These are phyloP conservation scores for Capitulum mitella DNA, from an alignment of 2,888 invertebrate species.

Conservation along the genomic window DNA sequence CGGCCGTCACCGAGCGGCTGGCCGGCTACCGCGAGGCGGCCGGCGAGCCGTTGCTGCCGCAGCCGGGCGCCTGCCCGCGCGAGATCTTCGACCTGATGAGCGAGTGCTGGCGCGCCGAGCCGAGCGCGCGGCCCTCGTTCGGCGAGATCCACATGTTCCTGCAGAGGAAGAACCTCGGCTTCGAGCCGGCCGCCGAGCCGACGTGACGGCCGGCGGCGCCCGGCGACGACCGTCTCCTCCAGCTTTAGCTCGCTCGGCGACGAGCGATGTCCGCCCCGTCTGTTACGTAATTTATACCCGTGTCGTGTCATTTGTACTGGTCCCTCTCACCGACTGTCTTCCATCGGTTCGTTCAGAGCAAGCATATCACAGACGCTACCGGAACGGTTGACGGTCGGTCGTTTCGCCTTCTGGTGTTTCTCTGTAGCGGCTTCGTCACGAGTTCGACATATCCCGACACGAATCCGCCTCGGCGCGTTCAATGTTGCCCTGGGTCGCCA, in stretches of 20 bases:
- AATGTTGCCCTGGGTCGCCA: not conserved
- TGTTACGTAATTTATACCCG: not conserved
- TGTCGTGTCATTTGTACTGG: not conserved
- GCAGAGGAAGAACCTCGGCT: slow-evolving; percentile 9
- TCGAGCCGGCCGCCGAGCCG: not conserved
- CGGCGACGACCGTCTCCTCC: not conserved
- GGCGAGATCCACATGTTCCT: slow-evolving; percentile 18
- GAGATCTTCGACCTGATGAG: not conserved
- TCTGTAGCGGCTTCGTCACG: not conserved
- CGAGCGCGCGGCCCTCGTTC: not conserved
- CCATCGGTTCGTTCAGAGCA: not conserved
- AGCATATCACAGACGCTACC: not conserved
- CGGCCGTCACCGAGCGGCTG: slow-evolving; percentile 9
- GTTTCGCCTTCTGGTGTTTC: not conserved
- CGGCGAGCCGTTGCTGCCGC: not conserved
- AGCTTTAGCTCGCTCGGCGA: not conserved
- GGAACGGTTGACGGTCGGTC: not conserved
- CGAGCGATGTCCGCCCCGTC: not conserved
- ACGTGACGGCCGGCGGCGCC: not conserved
- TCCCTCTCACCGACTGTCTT: not conserved
- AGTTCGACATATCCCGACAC: not conserved
- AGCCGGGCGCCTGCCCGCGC: not conserved
- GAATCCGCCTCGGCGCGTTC: not conserved
- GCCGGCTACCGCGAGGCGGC: not conserved
- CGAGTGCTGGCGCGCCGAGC: not conserved